These are phyloP conservation scores for Sarcophaga rosellei DNA, from an alignment of 2,888 invertebrate genomes.

Conservation along the genomic window DNA sequence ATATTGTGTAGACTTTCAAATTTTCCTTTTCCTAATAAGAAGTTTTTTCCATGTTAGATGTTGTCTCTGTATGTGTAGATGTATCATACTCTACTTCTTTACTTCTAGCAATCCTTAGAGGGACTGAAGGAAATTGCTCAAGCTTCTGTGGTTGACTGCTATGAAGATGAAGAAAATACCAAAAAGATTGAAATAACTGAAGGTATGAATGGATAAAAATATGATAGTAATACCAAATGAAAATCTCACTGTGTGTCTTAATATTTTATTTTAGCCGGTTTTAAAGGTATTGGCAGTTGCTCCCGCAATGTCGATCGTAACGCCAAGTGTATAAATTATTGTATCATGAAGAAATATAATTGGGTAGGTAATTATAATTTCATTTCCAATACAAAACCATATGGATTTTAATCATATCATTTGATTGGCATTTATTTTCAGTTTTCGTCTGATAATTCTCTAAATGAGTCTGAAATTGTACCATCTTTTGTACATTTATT, in stretches of 20 bases:
- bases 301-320: slow-evolving; percentile 62
- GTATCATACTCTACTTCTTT: too few relatives aligned
- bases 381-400: not conserved
- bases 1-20: too few relatives aligned
- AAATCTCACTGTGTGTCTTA: too few relatives aligned
- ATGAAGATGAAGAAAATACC: too few relatives aligned
- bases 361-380: slow-evolving; percentile 53
- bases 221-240: too few relatives aligned
- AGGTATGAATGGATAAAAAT: slow-evolving; percentile 12
- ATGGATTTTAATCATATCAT: not conserved
- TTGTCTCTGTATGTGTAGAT: too few relatives aligned
- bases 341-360: slow-evolving; percentile 68
- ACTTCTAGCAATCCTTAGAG: too few relatives aligned
- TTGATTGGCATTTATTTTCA: slow-evolving; percentile 1
- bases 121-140: too few relatives aligned
- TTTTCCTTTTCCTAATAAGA: too few relatives aligned
- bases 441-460: slow-evolving; percentile 44
- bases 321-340: slow-evolving; percentile 68
- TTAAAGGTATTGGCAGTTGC: slow-evolving; percentile 61
- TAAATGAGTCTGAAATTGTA: slow-evolving; percentile 52
- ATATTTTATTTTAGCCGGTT: slow-evolving; percentile 52
- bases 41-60: too few relatives aligned
- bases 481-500: slow-evolving; percentile 51
- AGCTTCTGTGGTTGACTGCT: too few relatives aligned
- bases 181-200: too few relatives aligned